Evolutionary conservation across 2,888 invertebrate species (phyloP).

Genomic region (Allygus modestus): DNA sequence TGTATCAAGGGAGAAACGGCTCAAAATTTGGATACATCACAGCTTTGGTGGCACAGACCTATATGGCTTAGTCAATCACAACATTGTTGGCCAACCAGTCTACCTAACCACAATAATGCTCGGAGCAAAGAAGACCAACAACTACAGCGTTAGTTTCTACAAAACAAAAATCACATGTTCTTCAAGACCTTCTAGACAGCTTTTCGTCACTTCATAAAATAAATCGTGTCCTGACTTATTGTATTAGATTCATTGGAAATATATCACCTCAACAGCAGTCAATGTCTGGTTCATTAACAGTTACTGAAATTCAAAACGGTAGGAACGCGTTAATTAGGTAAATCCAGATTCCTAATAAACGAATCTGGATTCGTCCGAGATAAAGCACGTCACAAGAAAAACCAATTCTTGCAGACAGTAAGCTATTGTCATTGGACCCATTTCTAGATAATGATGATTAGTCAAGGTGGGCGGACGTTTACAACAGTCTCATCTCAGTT

Average conservation of each 20-base stretch:
- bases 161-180: background rate
- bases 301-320: background rate
- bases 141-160: background rate
- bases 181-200: background rate
- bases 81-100: conserved; percentile 12
- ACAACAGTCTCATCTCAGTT: background rate
- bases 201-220: background rate
- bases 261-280: background rate
- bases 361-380: background rate
- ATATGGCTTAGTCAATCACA: too few relatives aligned
- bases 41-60: conserved; percentile 24
- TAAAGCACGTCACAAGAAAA: background rate
- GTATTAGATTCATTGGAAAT: background rate
- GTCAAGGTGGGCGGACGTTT: conserved; percentile 53
- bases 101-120: background rate
- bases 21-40: background rate
- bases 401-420: conserved; percentile 6
- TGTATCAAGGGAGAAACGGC: background rate
- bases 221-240: background rate
- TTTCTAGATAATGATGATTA: conserved; percentile 50
- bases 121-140: background rate
- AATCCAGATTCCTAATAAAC: background rate
- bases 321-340: background rate
- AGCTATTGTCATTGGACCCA: conserved; percentile 23
- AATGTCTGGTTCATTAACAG: conserved; percentile 26